Evolutionary conservation across 1,140 invertebrate species (phyloP).

Genomic region (Leucophenga varia): DNA sequence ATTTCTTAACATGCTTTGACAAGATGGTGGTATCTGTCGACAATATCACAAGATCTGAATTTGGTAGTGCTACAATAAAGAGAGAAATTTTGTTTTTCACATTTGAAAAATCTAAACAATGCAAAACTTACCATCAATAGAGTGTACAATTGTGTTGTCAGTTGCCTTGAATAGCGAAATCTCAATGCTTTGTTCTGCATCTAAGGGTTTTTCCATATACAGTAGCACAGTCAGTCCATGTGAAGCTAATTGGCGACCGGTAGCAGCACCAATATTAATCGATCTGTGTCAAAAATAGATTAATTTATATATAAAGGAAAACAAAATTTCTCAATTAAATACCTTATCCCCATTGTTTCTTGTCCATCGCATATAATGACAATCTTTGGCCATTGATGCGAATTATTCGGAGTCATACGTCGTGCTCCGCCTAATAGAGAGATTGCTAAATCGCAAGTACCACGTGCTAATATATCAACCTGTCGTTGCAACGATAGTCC

Average conservation of each 20-base stretch:
- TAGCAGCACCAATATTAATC: conserved; percentile 74
- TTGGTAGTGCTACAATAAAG: conserved; percentile 36
- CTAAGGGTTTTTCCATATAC: conserved; percentile 62
- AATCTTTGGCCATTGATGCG: conserved; percentile 79
- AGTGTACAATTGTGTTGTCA: conserved; percentile 41
- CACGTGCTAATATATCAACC: conserved; percentile 74
- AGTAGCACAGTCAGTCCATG: conserved; percentile 77
- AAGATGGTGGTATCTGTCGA: conserved; percentile 46
- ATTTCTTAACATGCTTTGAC: conserved; percentile 58
- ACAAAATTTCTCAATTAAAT: no score
- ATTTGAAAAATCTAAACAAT: not conserved
- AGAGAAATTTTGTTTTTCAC: not conserved
- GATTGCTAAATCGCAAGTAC: conserved; percentile 75
- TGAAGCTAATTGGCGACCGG: conserved; percentile 78
- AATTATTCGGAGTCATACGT: conserved; percentile 75
- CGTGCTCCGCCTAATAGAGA: conserved; percentile 76
- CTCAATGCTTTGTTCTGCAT: conserved; percentile 56
- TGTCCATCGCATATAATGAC: conserved; percentile 74
- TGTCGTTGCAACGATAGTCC: conserved; percentile 70
- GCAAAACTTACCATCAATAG: conserved; percentile 41
- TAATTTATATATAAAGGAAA: no score
- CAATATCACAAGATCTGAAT: conserved; percentile 54
- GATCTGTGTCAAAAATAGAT: no score
- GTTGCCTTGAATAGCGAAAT: conserved; percentile 53
- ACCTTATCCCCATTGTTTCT: no score